Evolutionary conservation across 2,113 vertebrate species (phyloP).

Genomic region (Amia ocellicauda): DNA sequence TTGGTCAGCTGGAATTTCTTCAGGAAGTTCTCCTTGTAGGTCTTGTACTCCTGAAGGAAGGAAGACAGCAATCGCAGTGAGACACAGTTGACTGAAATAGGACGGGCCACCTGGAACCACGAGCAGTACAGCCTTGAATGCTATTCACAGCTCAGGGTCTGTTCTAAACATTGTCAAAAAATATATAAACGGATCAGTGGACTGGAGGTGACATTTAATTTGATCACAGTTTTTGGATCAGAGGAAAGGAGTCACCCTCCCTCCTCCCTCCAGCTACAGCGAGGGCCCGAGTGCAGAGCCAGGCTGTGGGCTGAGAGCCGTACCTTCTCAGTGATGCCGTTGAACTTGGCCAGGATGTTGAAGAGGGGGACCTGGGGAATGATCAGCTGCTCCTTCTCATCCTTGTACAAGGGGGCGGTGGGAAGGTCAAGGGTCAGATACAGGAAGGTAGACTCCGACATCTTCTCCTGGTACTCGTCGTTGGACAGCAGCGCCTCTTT

Average conservation of each 20-base stretch:
- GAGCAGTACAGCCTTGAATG: no score
- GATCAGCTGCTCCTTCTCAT: conserved; percentile 96
- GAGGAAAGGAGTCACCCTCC: no score
- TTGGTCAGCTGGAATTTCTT: conserved; percentile 93
- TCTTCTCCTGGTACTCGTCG: conserved; percentile 89
- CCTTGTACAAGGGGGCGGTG: conserved; percentile 93
- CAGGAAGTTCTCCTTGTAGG: conserved; percentile 97
- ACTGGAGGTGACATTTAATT: neutral
- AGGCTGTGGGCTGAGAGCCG: no score
- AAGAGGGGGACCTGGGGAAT: conserved; percentile 97
- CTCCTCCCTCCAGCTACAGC: no score
- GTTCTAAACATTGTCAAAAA: no score
- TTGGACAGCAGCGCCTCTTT: conserved; percentile 85
- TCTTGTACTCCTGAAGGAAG: conserved; percentile 84
- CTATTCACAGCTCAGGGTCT: no score
- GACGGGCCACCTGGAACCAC: no score
- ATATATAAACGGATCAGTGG: no score
- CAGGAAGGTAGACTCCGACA: conserved; percentile 91
- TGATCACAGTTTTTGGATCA: no score
- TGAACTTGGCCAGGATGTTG: conserved; percentile 95
- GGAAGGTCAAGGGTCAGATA: conserved; percentile 94
- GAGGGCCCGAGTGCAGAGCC: no score
- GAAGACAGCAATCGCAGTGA: neutral
- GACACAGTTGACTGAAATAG: no score
- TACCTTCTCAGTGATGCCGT: conserved; percentile 90